Percentiles rank a stretch among this genome's conserved stretches.
Conservation (phyloP, 2,797 vertebrate genomes). For the Arrhamphus sclerolepis region DNA sequence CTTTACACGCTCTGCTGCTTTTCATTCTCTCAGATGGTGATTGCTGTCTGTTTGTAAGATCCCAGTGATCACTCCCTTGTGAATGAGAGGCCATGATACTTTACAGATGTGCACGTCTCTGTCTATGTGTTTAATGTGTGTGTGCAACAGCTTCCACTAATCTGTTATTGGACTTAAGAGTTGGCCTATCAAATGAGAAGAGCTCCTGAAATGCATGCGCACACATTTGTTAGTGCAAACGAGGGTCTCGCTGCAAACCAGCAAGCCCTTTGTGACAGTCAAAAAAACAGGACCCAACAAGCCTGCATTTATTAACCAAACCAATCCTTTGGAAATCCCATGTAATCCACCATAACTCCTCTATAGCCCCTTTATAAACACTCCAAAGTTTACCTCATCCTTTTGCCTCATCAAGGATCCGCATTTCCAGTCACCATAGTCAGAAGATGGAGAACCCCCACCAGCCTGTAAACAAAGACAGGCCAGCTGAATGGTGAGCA, state of each 20-base stretch:
- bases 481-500: constrained; percentile 37
- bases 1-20: constrained; percentile 63
- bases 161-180: constrained; percentile 37
- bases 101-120: constrained; percentile 62
- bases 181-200: constrained; percentile 28
- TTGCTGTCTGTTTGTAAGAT: constrained; percentile 65
- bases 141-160: constrained; percentile 32
- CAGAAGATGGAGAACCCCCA: constrained; percentile 51
- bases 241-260: constrained; percentile 8
- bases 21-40: constrained; percentile 58
- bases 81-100: constrained; percentile 50
- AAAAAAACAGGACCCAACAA: constrained; percentile 55
- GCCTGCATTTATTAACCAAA: constrained; percentile 68
- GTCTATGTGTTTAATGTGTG: constrained; percentile 16
- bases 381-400: constrained; percentile 69
- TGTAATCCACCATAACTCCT: constrained; percentile 56
- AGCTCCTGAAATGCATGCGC: constrained; percentile 11
- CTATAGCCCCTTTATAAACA: constrained; percentile 70
- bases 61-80: constrained; percentile 45
- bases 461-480: constrained; percentile 52
- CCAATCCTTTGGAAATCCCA: constrained; percentile 62
- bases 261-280: constrained; percentile 12
- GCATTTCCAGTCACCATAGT: constrained; percentile 55
- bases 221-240: constrained; percentile 15
- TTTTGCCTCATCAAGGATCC: constrained; percentile 61